Percentiles rank a stretch among this genome's conserved stretches.
Evolutionary conservation across 1,140 invertebrate species (phyloP).

Genomic region (Trypoxylus dichotomus): DNA sequence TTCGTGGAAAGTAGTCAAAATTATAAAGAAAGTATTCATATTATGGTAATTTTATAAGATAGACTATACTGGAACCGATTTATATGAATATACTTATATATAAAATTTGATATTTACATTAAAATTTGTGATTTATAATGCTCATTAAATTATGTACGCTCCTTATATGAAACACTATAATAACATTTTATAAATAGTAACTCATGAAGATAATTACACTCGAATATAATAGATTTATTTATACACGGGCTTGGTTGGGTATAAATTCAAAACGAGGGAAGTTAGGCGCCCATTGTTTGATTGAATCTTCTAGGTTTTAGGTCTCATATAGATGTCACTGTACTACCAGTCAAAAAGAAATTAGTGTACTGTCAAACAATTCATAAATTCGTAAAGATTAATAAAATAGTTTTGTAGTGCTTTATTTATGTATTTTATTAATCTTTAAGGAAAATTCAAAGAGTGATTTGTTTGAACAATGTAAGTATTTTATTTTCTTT

Average conservation of each 20-base stretch:
- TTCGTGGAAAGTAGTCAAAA: neutral
- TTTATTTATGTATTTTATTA: neutral
- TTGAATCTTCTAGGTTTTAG: neutral
- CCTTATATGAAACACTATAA: neutral
- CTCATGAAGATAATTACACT: slow-evolving; percentile 17
- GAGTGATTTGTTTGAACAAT: slow-evolving; percentile 25
- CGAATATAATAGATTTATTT: slow-evolving; percentile 18
- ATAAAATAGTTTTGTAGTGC: neutral
- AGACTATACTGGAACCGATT: neutral
- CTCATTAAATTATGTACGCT: slow-evolving; percentile 9
- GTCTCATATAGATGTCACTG: slow-evolving; percentile 15
- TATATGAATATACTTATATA: neutral
- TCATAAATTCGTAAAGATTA: slow-evolving; percentile 1
- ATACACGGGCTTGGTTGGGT: slow-evolving; percentile 8
- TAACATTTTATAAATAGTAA: slow-evolving; percentile 19
- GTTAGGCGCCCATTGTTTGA: neutral
- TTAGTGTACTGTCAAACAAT: slow-evolving; percentile 6
- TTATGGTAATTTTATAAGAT: neutral
- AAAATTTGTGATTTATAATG: slow-evolving; percentile 5
- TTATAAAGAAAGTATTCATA: neutral
- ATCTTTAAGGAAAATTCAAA: neutral
- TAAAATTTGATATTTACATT: neutral
- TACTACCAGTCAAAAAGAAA: neutral
- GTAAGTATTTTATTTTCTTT: slow-evolving; percentile 21
- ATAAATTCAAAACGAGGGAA: neutral